These are phyloP conservation scores for Gortyna flavago DNA, from an alignment of 2,888 invertebrate genomes.

Conservation along the genomic window DNA sequence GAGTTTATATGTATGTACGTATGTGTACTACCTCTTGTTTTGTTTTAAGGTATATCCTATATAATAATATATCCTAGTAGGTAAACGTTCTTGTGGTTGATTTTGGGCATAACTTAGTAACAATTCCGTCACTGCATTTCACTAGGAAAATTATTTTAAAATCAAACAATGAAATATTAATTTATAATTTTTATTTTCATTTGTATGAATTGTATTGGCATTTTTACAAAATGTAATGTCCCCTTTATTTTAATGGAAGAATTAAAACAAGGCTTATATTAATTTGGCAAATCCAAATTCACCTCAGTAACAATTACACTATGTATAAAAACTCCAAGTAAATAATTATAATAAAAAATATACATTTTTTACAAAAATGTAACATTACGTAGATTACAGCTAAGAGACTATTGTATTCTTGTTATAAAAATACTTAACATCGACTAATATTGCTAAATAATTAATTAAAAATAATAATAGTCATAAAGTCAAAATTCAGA, in stretches of 20 bases:
- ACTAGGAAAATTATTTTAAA: slow-evolving; percentile 49
- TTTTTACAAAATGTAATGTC: slow-evolving; percentile 89
- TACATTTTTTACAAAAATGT: slow-evolving; percentile 89
- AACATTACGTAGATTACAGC: slow-evolving; percentile 79
- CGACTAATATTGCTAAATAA: slow-evolving; percentile 82
- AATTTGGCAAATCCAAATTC: slow-evolving; percentile 89
- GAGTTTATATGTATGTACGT: not conserved
- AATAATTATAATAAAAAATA: slow-evolving; percentile 88
- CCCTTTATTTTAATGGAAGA: slow-evolving; percentile 87
- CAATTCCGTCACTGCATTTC: not conserved
- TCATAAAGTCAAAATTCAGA: slow-evolving; percentile 81
- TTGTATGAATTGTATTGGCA: slow-evolving; percentile 87
- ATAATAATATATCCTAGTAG: no score
- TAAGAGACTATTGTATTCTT: slow-evolving; percentile 79
- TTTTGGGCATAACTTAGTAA: not conserved
- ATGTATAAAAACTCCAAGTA: slow-evolving; percentile 83
- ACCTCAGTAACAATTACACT: slow-evolving; percentile 84
- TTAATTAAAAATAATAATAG: slow-evolving; percentile 76
- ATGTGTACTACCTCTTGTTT: not conserved
- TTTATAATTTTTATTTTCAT: slow-evolving; percentile 89
- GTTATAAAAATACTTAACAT: slow-evolving; percentile 85
- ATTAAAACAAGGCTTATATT: slow-evolving; percentile 87
- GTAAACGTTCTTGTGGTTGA: not conserved
- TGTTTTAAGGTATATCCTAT: not conserved
- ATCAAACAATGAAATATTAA: slow-evolving; percentile 81